Evolutionary conservation across 2,113 vertebrate genomes (phyloP), one percentile per base, ranked within the genome.

Genomic region (Hippopotamus amphibius): DNA sequence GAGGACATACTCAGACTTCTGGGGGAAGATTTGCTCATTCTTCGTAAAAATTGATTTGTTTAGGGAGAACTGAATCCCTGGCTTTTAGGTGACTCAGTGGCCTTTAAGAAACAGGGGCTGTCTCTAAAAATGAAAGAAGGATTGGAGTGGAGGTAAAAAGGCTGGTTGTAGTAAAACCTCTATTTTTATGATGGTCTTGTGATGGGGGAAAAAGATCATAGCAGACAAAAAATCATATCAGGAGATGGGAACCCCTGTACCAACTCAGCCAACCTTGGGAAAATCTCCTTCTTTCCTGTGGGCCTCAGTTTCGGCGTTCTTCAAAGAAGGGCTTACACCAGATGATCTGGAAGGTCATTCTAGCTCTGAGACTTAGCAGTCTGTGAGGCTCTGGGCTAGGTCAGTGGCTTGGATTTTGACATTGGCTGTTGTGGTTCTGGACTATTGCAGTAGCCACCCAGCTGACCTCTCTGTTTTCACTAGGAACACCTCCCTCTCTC

Each of bases 21-120:
- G 76, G 63, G 68, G 68, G 87, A 95, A 57, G 66, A 68, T 93
- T 95, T 96, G 72, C 53, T 96, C 82, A 91, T 96, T 97, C 50
- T 97, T 95, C 86, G 50, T 86, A 94, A 95, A 96, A 96, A 96
- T 74, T 80, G 43, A 97, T 96, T 97, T 97, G 88, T 97, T 97
- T 95, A 85, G 82, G 91, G 59, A 95, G 71, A 95, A 84, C 86
- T 84, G 53, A 95, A 93, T 90, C 59, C 79, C 48, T 89, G n/a
- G n/a, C 43, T 96, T 95, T 93, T 90, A 66, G 68, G 69, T 97
- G 57, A 97, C 41, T 83, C 41, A 15, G 37, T 86, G 61, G 63
- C 92, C 87, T 93, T 88, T 95, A 95, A 90, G 95, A 93, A 81
- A 69, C 5, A 92, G 16, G 13, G 13, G 7, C 30, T 83, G 24